Conservation (phyloP, 2,113 vertebrate genomes). For the Rhinopomastus cyanomelas region DNA sequence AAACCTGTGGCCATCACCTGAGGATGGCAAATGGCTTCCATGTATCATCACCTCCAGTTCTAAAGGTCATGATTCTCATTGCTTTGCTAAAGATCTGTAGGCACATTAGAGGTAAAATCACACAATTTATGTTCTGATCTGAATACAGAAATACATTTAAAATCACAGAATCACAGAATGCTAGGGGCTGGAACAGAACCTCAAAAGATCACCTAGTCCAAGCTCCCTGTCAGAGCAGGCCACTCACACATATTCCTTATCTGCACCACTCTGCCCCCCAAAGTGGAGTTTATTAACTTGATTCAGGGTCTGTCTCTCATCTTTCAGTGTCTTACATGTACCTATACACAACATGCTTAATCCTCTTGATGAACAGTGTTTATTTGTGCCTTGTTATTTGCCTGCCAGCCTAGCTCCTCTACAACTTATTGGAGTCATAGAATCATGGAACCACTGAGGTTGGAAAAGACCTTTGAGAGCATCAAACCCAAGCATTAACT, state of each 20-base stretch:
- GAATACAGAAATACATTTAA: background rate
- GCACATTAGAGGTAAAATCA: background rate
- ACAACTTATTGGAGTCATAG: background rate
- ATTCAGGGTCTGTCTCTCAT: conserved; percentile 33
- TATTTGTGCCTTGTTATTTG: background rate
- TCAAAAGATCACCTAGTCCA: no score
- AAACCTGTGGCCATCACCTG: background rate
- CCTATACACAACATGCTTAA: background rate
- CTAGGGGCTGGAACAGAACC: no score
- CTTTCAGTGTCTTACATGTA: background rate
- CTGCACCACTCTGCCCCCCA: background rate
- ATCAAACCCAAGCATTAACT: no score
- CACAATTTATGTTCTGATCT: background rate
- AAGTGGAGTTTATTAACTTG: conserved; percentile 32
- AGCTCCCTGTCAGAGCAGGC: no score
- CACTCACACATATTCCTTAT: background rate
- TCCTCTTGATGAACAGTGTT: background rate
- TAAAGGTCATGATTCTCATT: background rate
- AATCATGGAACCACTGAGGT: no score
- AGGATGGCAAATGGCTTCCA: background rate
- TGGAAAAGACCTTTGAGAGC: no score
- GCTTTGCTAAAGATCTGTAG: background rate
- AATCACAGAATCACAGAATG: no score
- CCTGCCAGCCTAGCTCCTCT: background rate
- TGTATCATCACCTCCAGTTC: background rate